These are phyloP conservation scores for Papilio polytes DNA, from an alignment of 1,140 invertebrate genomes.

Conservation along the genomic window DNA sequence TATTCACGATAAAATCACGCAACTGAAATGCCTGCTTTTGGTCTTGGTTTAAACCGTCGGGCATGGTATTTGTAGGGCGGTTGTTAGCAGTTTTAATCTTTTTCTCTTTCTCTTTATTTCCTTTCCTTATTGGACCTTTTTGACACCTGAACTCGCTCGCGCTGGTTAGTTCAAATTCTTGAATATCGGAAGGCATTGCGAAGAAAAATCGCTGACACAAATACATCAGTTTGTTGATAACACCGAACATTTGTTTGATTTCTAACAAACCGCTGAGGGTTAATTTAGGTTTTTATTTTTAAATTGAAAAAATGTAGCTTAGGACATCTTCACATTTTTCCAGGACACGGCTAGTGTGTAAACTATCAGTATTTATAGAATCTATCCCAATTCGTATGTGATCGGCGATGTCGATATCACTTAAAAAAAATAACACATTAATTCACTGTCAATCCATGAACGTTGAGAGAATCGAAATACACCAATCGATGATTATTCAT, in stretches of 20 bases:
- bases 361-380: slow-evolving; percentile 38
- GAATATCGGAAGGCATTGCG: slow-evolving; percentile 75
- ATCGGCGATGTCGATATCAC: slow-evolving; percentile 43
- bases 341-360: slow-evolving; percentile 32
- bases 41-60: slow-evolving; percentile 64
- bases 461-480: slow-evolving; percentile 51
- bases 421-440: slow-evolving; percentile 49
- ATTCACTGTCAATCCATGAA: slow-evolving; percentile 55
- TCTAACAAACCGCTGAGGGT: not conserved
- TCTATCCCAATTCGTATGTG: slow-evolving; percentile 22
- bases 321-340: slow-evolving; percentile 26
- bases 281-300: slow-evolving; percentile 19
- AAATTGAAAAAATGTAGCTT: slow-evolving; percentile 7
- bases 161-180: slow-evolving; percentile 73
- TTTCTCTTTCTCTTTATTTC: slow-evolving; percentile 47
- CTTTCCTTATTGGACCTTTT: slow-evolving; percentile 47
- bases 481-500: slow-evolving; percentile 63
- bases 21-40: slow-evolving; percentile 71
- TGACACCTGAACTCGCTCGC: slow-evolving; percentile 60
- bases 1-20: slow-evolving; percentile 69
- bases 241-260: slow-evolving; percentile 36
- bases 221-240: slow-evolving; percentile 47
- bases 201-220: slow-evolving; percentile 49
- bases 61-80: slow-evolving; percentile 56
- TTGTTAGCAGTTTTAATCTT: slow-evolving; percentile 54